phyloP scores from a whole-genome alignment of 2,888 invertebrate species.

The Diachrysia chrysitis region DNA sequence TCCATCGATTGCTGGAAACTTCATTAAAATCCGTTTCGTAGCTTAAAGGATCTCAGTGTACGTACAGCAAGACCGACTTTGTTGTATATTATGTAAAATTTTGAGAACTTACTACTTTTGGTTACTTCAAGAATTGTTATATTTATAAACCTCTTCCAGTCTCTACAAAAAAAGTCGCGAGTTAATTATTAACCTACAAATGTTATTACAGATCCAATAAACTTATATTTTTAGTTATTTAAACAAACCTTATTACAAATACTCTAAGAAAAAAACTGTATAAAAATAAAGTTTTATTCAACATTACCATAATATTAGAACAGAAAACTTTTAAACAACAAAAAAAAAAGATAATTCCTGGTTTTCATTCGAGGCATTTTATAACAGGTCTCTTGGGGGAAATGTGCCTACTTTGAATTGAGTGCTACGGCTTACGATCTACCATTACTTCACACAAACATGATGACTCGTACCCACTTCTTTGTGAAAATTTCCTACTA shows the following conservation, averaged over 20 bases:
- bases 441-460: constrained; percentile 3
- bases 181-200: background rate
- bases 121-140: no score
- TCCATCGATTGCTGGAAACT: no score
- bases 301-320: constrained; percentile 3
- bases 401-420: constrained; percentile 7
- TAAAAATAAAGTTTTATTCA: background rate
- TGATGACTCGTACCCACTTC: background rate
- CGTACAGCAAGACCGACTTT: no score
- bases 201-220: background rate
- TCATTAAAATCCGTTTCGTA: no score
- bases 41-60: no score
- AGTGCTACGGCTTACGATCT: constrained; percentile 5
- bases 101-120: no score
- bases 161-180: no score
- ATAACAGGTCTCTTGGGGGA: background rate
- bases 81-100: no score
- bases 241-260: background rate
- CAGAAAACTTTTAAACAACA: constrained; percentile 9
- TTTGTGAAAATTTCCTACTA: background rate
- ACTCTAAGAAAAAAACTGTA: background rate
- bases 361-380: constrained; percentile 2
- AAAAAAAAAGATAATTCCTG: background rate
- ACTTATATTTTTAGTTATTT: background rate
- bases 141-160: no score